Evolutionary conservation across 2,113 vertebrate species (phyloP), one percentile per base, ranked within the genome.

Genomic region (Oncorhynchus nerka): DNA sequence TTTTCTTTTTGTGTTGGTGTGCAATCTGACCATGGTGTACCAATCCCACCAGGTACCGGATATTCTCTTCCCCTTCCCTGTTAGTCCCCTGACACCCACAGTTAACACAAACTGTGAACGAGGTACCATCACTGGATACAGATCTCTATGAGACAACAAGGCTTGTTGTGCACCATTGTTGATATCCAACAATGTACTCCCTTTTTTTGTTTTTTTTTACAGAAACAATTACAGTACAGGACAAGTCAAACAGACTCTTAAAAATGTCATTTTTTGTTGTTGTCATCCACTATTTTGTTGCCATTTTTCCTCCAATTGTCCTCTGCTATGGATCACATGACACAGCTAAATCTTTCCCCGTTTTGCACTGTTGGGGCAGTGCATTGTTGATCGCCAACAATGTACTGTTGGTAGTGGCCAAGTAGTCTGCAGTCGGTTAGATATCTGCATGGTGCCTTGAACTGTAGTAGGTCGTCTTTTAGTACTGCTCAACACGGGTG

Each of bases 341-440:
- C 68, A 86, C 71, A 75, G 77, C 83, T 71, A 82, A 87, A 84
- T 83, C 89, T 89, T 5, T 86, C 89, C 90, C 87, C 89, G 87
- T 92, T 90, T 92, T 93, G 94, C 95, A 90, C 93, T 94, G 92
- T 94, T 83, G 90, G 95, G 94, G 95, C 95, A 30, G 96, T 95
- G 94, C 95, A 95, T 96, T 97, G 95, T 96, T 97, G 96, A 95
- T 92, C 91, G 91, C 93, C 96, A 97, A 95, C 95, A 97, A 97
- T 96, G 94, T 96, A 93, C 96, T 97, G 95, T 95, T 95, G 93
- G 92, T 95, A 94, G 94, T 90, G 83, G 86, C 90, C 90, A 85
- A 65, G 79, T 94, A 92, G 91, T 86, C 48, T 76, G 75, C 69
- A 75, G 71, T 83, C 87, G 75, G 87, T 76, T 91, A 91, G 89